Evolutionary conservation across 2,797 vertebrate species (phyloP), one percentile per base, ranked within the genome.

Genomic region (Anabacerthia variegaticeps): DNA sequence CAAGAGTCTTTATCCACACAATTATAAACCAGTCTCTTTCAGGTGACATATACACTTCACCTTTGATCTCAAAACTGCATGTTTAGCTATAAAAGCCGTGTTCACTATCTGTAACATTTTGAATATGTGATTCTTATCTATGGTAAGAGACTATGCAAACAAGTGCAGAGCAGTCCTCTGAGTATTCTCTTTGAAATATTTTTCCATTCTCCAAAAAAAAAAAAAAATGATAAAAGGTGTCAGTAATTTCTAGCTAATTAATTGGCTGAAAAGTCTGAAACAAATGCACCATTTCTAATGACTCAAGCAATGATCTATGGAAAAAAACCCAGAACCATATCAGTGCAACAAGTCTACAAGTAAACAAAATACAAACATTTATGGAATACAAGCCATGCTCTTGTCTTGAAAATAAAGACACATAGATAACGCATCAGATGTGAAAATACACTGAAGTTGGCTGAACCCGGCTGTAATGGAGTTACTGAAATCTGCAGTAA

Each of bases 401-500:
- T 88, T 96, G 76, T 78, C 90, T 86, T 82, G 95, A 96, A 97
- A 95, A 30, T 79, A 87, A 86, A 97, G 59, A 67, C 84, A 84
- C 95, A 96, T 48, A 85, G 89, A 55, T 92, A 58, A 43, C 48
- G 65, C 62, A 78, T 88, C 87, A 90, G 88, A 96, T 36, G 8
- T 89, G 89, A 59, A 97, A 97, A 96, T 92, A 96, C 97, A 96
- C 77, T 90, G 85, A 95, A 92, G 84, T 51, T 95, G 85, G 67
- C 62, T 95, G 94, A 96, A 92, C n/a, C 12, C 91, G 96, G 72
- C 59, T 96, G 74, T 65, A 56, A 89, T 85, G 85, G 71, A 89
- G 43, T 96, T 95, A 95, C 82, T 96, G 94, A 97, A 97, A 95
- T 86, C 68, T 92, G 83, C 26, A 95, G 95, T 55, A 86, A 94